These are phyloP conservation scores for Drosophila prosaltans DNA, from an alignment of 1,140 invertebrate species.

Conservation along the genomic window DNA sequence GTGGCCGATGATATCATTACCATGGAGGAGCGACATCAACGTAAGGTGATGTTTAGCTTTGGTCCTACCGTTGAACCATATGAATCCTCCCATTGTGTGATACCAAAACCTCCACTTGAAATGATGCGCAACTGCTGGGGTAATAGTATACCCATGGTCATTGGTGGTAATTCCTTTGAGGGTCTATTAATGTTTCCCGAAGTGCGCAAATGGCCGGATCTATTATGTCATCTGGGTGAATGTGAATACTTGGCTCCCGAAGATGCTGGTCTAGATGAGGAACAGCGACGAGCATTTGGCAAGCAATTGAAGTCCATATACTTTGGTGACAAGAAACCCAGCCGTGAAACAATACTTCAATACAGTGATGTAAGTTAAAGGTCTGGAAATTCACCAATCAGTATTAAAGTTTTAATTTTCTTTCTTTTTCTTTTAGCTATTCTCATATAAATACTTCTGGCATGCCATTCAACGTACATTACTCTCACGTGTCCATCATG, in stretches of 20 bases:
- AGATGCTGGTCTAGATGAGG: conserved; percentile 61
- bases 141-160: conserved; percentile 82
- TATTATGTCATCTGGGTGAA: conserved; percentile 63
- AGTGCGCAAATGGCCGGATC: conserved; percentile 70
- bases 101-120: conserved; percentile 74
- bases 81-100: conserved; percentile 62
- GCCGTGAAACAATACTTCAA: conserved; percentile 64
- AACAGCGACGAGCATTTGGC: conserved; percentile 66
- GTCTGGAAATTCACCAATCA: not conserved
- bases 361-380: conserved; percentile 74
- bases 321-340: conserved; percentile 66
- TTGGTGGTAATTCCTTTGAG: conserved; percentile 83
- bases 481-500: conserved; percentile 69
- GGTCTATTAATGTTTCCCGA: conserved; percentile 79
- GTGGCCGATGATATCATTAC: conserved; percentile 63
- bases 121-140: conserved; percentile 81
- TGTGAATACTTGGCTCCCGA: conserved; percentile 63
- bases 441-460: conserved; percentile 83
- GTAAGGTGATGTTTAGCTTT: conserved; percentile 70
- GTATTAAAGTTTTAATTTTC: not conserved
- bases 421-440: conserved; percentile 54
- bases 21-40: conserved; percentile 71
- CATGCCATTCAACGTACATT: conserved; percentile 83
- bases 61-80: conserved; percentile 82
- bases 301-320: conserved; percentile 46